Conservation (phyloP, 2,797 vertebrate genomes). For the Aselliscus stoliczkanus region DNA sequence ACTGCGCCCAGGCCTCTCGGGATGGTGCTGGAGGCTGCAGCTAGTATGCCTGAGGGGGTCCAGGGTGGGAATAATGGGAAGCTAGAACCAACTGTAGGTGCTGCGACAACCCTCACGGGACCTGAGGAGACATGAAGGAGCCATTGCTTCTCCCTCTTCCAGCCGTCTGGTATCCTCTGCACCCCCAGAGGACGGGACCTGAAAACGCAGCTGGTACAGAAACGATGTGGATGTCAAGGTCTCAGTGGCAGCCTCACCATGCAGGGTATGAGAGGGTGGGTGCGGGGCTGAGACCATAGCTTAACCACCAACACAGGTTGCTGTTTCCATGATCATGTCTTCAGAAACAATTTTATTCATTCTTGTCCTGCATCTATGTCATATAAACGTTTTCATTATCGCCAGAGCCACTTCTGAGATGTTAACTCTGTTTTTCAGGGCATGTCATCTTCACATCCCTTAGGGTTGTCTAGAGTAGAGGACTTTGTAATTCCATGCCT, state of each 20-base stretch:
- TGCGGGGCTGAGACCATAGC: not conserved
- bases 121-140: not conserved
- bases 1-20: not conserved
- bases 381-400: not conserved
- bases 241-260: accelerated
- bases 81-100: not conserved
- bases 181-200: not conserved
- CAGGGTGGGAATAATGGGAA: accelerated
- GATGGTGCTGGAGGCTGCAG: not conserved
- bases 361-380: not conserved
- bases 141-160: not conserved
- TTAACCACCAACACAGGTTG: not conserved
- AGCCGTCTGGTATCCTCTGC: accelerated
- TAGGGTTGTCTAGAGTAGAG: not conserved
- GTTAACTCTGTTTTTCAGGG: not conserved
- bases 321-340: not conserved
- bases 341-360: not conserved
- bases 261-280: too few species aligned
- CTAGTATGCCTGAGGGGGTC: not conserved
- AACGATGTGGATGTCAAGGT: not conserved
- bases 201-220: not conserved
- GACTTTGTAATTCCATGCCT: not conserved
- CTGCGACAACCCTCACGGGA: not conserved
- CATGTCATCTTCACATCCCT: not conserved
- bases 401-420: not conserved